Evolutionary conservation across 2,113 vertebrate genomes (phyloP).

Genomic region (Engraulis encrasicolus): DNA sequence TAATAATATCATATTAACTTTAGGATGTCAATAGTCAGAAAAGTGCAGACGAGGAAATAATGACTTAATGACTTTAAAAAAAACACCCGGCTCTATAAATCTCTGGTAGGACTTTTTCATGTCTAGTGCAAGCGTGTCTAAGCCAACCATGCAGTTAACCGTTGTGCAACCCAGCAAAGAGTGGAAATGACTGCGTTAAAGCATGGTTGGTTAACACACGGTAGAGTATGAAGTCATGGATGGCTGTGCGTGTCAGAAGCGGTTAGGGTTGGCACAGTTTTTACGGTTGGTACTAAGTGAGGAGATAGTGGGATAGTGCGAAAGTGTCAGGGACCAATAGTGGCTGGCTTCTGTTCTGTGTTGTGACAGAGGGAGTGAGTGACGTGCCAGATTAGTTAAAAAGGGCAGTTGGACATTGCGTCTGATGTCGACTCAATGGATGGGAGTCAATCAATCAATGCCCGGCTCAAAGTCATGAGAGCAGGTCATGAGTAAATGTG

Average conservation of each 20-base stretch:
- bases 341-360: background rate
- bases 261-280: constrained; percentile 30
- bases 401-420: constrained; percentile 1
- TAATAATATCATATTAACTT: too few species aligned
- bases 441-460: background rate
- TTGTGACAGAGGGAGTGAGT: background rate
- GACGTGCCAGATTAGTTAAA: background rate
- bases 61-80: too few species aligned
- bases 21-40: too few species aligned
- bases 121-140: too few species aligned
- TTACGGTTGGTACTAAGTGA: background rate
- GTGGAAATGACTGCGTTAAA: too few species aligned
- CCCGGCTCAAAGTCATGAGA: constrained; percentile 9
- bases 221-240: background rate
- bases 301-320: background rate
- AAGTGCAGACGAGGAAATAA: too few species aligned
- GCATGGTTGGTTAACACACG: too few species aligned
- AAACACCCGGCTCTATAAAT: too few species aligned
- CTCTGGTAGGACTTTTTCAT: too few species aligned
- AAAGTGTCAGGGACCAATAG: background rate
- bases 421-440: background rate
- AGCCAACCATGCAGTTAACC: too few species aligned
- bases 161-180: too few species aligned
- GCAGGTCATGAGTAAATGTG: background rate
- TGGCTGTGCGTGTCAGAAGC: constrained; percentile 8